Percentiles rank a stretch among this genome's conserved stretches.
These are phyloP conservation scores for Fistularia commersonii DNA, from an alignment of 2,797 vertebrate species.

Conservation along the genomic window DNA sequence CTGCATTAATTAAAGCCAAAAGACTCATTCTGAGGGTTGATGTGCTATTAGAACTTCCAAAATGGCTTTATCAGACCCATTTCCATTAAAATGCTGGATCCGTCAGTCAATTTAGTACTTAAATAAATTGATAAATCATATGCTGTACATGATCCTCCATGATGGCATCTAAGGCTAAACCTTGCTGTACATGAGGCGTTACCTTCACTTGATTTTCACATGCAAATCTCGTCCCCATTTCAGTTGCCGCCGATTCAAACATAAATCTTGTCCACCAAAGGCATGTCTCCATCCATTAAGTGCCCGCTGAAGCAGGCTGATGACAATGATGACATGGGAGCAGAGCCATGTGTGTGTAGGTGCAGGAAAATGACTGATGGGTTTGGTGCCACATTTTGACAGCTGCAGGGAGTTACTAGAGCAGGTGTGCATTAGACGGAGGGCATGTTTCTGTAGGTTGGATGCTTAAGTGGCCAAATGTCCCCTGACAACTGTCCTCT, in stretches of 20 bases:
- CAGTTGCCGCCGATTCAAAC: background rate
- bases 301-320: constrained; percentile 22
- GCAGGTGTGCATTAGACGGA: constrained; percentile 49
- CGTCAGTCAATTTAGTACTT: too few relatives aligned
- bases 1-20: too few relatives aligned
- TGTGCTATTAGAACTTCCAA: too few relatives aligned
- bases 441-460: constrained; percentile 31
- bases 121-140: too few relatives aligned
- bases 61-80: too few relatives aligned
- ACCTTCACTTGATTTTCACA: background rate
- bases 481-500: constrained; percentile 46
- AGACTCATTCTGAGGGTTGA: too few relatives aligned
- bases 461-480: constrained; percentile 39
- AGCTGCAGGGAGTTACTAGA: constrained; percentile 36
- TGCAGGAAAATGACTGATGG: constrained; percentile 45
- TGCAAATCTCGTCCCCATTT: background rate
- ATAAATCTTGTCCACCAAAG: constrained; percentile 3
- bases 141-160: too few relatives aligned
- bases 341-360: constrained; percentile 7
- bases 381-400: constrained; percentile 31
- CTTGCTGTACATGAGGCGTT: background rate
- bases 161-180: constrained; percentile 4
- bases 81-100: too few relatives aligned
- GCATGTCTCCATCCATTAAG: constrained; percentile 27
- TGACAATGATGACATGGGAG: constrained; percentile 9